Conservation (phyloP, 2,113 vertebrate species). For the Mastomys coucha region DNA sequence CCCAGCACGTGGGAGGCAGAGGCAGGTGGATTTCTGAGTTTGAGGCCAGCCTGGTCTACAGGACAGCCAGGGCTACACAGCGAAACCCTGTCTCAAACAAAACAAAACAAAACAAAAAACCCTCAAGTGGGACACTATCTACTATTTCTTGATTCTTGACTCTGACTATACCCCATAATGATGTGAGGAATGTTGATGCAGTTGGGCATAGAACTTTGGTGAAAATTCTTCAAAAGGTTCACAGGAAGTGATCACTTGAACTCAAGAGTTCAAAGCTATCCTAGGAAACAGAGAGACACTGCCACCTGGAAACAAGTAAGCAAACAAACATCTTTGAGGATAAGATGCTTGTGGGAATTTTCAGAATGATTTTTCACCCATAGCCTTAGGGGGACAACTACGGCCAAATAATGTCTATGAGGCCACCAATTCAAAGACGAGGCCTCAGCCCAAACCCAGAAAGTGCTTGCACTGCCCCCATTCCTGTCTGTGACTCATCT, state of each 20-base stretch:
- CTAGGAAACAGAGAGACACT: not conserved
- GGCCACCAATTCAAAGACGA: not conserved
- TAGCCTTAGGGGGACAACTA: not conserved
- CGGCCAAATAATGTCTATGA: not conserved
- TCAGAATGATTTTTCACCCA: not conserved
- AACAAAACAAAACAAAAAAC: too few relatives aligned
- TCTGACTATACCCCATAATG: not conserved
- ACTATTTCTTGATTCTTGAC: not conserved
- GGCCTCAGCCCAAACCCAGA: not conserved
- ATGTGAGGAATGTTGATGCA: not conserved
- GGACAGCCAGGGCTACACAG: too few relatives aligned
- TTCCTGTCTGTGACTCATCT: not conserved
- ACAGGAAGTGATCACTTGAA: not conserved
- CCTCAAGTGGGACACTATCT: not conserved
- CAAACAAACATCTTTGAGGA: not conserved
- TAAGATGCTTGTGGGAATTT: not conserved
- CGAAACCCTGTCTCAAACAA: too few relatives aligned
- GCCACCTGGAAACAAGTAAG: not conserved
- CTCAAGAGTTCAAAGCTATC: not conserved
- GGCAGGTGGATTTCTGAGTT: too few relatives aligned
- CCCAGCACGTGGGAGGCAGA: too few relatives aligned
- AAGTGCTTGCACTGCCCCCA: not conserved
- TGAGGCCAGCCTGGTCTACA: too few relatives aligned
- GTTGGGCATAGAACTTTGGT: not conserved
- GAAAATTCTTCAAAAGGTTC: not conserved